Conservation (phyloP, 2,797 vertebrate genomes). For the Gymnothorax reevesii region DNA sequence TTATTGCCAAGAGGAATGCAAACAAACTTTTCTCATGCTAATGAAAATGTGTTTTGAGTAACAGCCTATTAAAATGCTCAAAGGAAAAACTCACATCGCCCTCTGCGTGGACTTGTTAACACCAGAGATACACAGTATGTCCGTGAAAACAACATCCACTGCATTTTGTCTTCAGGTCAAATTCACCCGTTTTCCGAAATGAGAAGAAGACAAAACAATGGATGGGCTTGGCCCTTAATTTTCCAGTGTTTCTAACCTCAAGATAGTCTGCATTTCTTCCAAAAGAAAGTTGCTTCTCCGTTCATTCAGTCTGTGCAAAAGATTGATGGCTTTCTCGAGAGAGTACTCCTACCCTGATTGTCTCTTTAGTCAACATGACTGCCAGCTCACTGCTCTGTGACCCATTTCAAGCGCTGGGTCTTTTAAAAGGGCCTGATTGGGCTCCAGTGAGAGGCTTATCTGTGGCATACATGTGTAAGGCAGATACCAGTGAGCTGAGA, state of each 20-base stretch:
- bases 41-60: not conserved
- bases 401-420: not conserved
- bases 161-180: conserved; percentile 39
- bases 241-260: conserved; percentile 17
- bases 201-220: conserved; percentile 42
- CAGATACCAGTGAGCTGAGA: conserved; percentile 17
- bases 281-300: conserved; percentile 34
- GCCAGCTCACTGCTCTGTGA: not conserved
- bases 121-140: not conserved
- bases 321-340: conserved; percentile 35
- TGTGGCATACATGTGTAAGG: conserved; percentile 20
- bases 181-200: conserved; percentile 35
- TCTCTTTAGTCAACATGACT: conserved; percentile 28
- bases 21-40: not conserved
- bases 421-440: conserved; percentile 27
- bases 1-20: not conserved
- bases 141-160: not conserved
- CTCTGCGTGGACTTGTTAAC: not conserved
- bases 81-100: not conserved
- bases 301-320: conserved; percentile 38
- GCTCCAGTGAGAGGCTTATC: conserved; percentile 32
- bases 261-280: conserved; percentile 28
- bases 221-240: conserved; percentile 32
- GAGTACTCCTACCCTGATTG: conserved; percentile 17
- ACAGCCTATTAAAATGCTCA: not conserved